Conservation (phyloP, 2,888 invertebrate genomes). For the Rhagonycha lutea region DNA sequence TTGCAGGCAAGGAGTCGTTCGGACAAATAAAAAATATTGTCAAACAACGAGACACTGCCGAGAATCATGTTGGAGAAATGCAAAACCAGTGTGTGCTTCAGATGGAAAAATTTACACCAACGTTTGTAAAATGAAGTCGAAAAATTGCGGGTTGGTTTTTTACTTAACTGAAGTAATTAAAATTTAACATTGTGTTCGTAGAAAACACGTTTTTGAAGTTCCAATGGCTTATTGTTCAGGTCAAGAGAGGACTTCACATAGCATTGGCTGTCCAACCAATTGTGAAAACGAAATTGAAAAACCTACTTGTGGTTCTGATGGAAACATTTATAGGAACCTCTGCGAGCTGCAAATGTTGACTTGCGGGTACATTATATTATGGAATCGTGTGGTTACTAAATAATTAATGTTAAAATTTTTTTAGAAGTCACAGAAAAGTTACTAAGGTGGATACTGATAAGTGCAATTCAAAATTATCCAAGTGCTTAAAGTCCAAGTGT, state of each 20-base stretch:
- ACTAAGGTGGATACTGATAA: slow-evolving; percentile 78
- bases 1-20: slow-evolving; percentile 78
- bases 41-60: slow-evolving; percentile 89
- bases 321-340: slow-evolving; percentile 83
- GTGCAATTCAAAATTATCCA: slow-evolving; percentile 72
- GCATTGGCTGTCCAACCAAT: slow-evolving; percentile 70
- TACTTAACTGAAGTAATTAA: slow-evolving; percentile 20
- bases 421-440: slow-evolving; percentile 59
- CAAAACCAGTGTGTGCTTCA: slow-evolving; percentile 86
- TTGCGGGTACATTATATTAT: slow-evolving; percentile 71
- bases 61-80: slow-evolving; percentile 89
- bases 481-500: slow-evolving; percentile 76
- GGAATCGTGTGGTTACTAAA: neutral
- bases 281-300: slow-evolving; percentile 74
- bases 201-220: slow-evolving; percentile 90
- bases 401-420: neutral
- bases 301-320: slow-evolving; percentile 86
- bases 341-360: slow-evolving; percentile 89
- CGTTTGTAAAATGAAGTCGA: slow-evolving; percentile 88
- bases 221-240: slow-evolving; percentile 87
- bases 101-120: slow-evolving; percentile 88
- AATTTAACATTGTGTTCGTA: slow-evolving; percentile 50
- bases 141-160: slow-evolving; percentile 80
- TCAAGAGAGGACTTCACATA: slow-evolving; percentile 69
- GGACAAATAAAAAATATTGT: slow-evolving; percentile 88